Evolutionary conservation across 2,797 vertebrate species (phyloP).

Genomic region (Serranus cabrilla): DNA sequence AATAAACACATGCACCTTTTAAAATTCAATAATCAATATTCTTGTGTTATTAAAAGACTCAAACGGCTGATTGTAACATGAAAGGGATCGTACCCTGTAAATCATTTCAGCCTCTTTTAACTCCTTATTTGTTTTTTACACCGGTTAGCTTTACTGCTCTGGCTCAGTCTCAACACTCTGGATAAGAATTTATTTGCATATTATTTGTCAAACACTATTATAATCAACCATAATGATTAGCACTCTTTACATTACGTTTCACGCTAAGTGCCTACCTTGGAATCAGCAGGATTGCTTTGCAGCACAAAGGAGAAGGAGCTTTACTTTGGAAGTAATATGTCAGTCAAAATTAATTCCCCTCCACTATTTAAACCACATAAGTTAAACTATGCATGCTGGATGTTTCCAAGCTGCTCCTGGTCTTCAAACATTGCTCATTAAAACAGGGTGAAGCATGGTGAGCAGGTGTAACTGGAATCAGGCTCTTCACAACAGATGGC

Average conservation of each 20-base stretch:
- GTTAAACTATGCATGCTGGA: background rate
- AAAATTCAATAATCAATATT: background rate
- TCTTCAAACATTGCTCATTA: constrained; percentile 15
- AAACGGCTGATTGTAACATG: too few relatives aligned
- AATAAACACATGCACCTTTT: background rate
- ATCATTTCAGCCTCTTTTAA: too few relatives aligned
- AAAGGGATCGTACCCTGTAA: too few relatives aligned
- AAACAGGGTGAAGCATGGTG: constrained; percentile 1
- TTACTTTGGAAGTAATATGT: background rate
- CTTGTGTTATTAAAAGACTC: too few relatives aligned
- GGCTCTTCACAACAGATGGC: background rate
- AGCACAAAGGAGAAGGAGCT: background rate
- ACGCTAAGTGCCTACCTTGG: background rate
- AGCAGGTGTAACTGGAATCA: constrained; percentile 8
- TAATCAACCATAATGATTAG: background rate
- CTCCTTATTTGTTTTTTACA: too few relatives aligned
- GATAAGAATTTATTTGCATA: background rate
- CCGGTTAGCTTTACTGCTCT: background rate
- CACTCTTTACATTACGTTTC: background rate
- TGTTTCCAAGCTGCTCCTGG: constrained; percentile 1
- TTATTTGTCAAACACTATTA: background rate
- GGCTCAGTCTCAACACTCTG: background rate
- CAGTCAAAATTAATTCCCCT: background rate
- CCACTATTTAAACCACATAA: background rate
- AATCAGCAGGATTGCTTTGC: background rate